These are phyloP conservation scores for Xylota segnis DNA, from an alignment of 2,888 invertebrate genomes.

Conservation along the genomic window DNA sequence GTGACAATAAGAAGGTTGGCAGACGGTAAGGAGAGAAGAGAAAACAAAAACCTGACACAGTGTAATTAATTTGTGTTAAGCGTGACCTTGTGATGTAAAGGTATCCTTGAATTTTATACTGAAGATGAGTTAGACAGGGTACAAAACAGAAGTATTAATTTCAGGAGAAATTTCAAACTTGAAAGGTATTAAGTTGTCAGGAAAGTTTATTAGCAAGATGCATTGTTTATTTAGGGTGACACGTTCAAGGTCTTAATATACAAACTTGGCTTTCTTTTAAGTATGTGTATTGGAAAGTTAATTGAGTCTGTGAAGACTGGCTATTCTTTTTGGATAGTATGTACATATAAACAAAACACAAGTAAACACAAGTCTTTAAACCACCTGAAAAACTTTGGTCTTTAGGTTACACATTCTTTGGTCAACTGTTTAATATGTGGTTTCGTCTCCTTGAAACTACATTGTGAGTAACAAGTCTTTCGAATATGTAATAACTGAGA, in stretches of 20 bases:
- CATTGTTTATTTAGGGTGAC: neutral
- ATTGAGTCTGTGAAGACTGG: too few relatives aligned
- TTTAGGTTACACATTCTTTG: too few relatives aligned
- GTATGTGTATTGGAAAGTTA: neutral
- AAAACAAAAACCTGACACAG: constrained; percentile 24
- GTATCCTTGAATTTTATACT: constrained; percentile 19
- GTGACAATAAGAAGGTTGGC: constrained; percentile 48
- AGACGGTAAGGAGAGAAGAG: neutral
- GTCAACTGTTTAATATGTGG: too few relatives aligned
- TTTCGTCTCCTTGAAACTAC: too few relatives aligned
- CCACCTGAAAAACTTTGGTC: too few relatives aligned
- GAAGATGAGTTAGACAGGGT: neutral
- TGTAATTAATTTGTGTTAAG: constrained; percentile 66
- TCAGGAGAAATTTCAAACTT: constrained; percentile 5
- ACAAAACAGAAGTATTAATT: constrained; percentile 1
- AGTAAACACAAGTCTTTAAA: too few relatives aligned
- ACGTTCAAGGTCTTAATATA: neutral
- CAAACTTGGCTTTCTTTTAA: neutral
- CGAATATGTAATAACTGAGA: too few relatives aligned
- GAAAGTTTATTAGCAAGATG: constrained; percentile 40
- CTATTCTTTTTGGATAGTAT: too few relatives aligned
- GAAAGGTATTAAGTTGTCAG: constrained; percentile 57
- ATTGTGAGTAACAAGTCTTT: too few relatives aligned
- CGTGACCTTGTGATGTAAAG: constrained; percentile 54
- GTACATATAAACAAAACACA: too few relatives aligned